Evolutionary conservation across 1,140 invertebrate species (phyloP).

Genomic region (Lepeophtheirus salmonis): DNA sequence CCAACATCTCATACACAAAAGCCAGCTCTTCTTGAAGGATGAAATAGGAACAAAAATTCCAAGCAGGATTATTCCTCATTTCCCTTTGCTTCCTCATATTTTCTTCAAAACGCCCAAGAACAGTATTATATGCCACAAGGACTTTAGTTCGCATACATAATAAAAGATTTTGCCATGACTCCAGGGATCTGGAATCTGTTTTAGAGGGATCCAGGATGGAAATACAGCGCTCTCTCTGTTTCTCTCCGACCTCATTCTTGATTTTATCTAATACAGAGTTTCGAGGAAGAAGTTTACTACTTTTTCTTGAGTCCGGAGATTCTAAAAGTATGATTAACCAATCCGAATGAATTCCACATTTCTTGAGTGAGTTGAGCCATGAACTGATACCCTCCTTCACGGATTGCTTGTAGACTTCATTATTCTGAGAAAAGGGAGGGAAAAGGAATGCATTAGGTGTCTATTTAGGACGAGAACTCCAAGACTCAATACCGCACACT

Average conservation of each 20-base stretch:
- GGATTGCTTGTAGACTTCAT: conserved; percentile 38
- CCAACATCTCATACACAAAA: conserved; percentile 81
- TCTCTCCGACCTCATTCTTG: conserved; percentile 72
- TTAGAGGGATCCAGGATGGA: conserved; percentile 17
- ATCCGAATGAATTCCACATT: conserved; percentile 50
- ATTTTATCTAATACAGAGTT: conserved; percentile 88
- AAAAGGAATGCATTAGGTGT: too few species aligned
- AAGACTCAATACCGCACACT: conserved; percentile 52
- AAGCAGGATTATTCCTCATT: conserved; percentile 64
- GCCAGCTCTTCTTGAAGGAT: conserved; percentile 72
- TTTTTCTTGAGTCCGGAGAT: conserved; percentile 62
- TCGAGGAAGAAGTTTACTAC: conserved; percentile 75
- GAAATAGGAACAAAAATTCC: conserved; percentile 77
- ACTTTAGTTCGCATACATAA: conserved; percentile 59
- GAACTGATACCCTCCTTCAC: conserved; percentile 66
- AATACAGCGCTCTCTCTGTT: conserved; percentile 52
- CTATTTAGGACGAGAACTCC: not conserved
- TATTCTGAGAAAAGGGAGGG: too few species aligned
- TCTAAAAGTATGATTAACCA: conserved; percentile 87
- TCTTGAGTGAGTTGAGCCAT: conserved; percentile 59
- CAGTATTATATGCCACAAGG: conserved; percentile 65
- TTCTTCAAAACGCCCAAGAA: conserved; percentile 65
- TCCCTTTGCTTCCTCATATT: conserved; percentile 72
- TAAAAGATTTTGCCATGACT: conserved; percentile 69
- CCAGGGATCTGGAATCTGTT: conserved; percentile 37